Conservation (phyloP, 2,113 vertebrate genomes). For the Cettia cetti region DNA sequence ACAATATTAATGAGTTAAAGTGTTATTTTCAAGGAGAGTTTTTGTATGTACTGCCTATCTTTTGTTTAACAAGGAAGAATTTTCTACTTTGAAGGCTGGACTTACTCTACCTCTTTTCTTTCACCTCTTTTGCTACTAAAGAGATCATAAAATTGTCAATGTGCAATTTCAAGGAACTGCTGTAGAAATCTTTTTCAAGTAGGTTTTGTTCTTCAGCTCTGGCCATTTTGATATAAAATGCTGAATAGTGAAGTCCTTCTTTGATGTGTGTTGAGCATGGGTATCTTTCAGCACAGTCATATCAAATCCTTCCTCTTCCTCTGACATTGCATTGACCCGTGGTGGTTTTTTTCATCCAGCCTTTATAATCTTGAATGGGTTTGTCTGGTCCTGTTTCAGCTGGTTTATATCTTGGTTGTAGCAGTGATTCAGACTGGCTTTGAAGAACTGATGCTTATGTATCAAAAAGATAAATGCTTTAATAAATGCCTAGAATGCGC, state of each 20-base stretch:
- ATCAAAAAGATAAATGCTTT: neutral
- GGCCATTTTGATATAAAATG: neutral
- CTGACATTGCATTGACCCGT: neutral
- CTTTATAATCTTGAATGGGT: neutral
- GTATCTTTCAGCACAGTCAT: neutral
- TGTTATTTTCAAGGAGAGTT: constrained; percentile 20
- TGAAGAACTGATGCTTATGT: neutral
- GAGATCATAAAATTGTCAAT: neutral
- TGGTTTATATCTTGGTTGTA: neutral
- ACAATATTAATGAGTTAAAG: neutral
- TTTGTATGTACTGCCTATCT: neutral
- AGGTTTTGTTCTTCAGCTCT: neutral
- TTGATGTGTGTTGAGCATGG: neutral
- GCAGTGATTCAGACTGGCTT: neutral
- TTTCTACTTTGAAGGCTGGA: neutral
- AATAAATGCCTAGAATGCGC: neutral
- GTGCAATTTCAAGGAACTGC: neutral
- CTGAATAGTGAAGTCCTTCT: neutral
- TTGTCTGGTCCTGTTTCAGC: neutral
- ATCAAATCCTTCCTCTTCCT: neutral
- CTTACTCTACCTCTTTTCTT: neutral
- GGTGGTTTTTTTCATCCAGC: neutral
- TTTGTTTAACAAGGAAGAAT: neutral
- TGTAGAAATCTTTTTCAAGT: neutral
- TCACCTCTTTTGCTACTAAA: neutral